A percentile compares a stretch with the other conserved stretches of the same genome.
These are phyloP conservation scores for Callyntrura sp. DNA, from an alignment of 2,888 invertebrate genomes.

Conservation along the genomic window DNA sequence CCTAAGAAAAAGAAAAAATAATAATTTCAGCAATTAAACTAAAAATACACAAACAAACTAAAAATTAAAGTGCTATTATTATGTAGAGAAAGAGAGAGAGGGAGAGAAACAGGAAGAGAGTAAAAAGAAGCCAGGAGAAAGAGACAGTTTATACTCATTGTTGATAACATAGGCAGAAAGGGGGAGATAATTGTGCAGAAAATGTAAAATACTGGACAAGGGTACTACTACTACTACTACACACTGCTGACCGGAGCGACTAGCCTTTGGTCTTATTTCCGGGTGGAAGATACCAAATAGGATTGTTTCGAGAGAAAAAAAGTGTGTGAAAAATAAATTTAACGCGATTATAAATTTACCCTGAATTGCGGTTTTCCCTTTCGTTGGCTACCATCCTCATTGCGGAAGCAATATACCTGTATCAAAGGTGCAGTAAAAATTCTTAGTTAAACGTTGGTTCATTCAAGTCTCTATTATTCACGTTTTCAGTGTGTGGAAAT, in stretches of 20 bases:
- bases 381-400: not conserved
- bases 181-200: not conserved
- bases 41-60: not conserved
- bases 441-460: not conserved
- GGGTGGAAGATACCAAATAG: too few species aligned
- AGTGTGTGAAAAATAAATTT: not conserved
- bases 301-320: not conserved
- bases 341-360: not conserved
- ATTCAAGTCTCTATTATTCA: not conserved
- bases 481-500: too few species aligned
- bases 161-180: not conserved
- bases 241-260: not conserved
- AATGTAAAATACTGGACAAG: slow-evolving; percentile 22
- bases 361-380: slow-evolving; percentile 4
- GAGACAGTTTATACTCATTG: slow-evolving; percentile 29
- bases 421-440: slow-evolving; percentile 10
- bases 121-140: not conserved
- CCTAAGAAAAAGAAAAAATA: slow-evolving; percentile 23
- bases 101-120: not conserved
- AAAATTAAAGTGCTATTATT: slow-evolving; percentile 64
- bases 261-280: not conserved
- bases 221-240: not conserved
- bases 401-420: not conserved
- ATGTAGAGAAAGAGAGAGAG: slow-evolving; percentile 19
- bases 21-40: slow-evolving; percentile 5